Conservation (phyloP, 2,888 invertebrate species). For the Xanthorhoe designata region DNA sequence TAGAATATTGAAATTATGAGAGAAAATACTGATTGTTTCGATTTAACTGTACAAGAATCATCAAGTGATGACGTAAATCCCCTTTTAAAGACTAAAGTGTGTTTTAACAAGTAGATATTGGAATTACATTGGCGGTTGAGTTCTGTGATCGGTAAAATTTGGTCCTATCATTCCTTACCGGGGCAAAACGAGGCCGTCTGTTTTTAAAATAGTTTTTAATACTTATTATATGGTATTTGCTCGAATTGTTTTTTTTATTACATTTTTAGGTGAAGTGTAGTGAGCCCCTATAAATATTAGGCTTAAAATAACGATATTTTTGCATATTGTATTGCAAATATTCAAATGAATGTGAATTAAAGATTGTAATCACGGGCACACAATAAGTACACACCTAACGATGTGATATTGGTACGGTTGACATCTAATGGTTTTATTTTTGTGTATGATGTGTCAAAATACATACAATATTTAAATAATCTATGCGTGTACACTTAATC, state of each 20-base stretch:
- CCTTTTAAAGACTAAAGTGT: conserved; percentile 70
- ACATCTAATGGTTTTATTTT: conserved; percentile 77
- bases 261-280: conserved; percentile 45
- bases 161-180: conserved; percentile 88
- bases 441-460: conserved; percentile 74
- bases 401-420: conserved; percentile 82
- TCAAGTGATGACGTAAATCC: conserved; percentile 44
- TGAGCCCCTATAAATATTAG: conserved; percentile 39
- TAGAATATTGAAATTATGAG: conserved; percentile 31
- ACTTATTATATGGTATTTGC: conserved; percentile 48
- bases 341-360: conserved; percentile 50
- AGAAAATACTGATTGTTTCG: conserved; percentile 33
- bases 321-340: conserved; percentile 43
- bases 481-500: conserved; percentile 70
- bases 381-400: conserved; percentile 75
- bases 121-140: conserved; percentile 55
- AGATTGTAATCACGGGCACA: conserved; percentile 75
- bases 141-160: conserved; percentile 86
- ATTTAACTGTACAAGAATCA: conserved; percentile 31
- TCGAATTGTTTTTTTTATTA: conserved; percentile 42
- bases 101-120: conserved; percentile 60
- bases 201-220: conserved; percentile 62
- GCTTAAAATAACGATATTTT: conserved; percentile 44
- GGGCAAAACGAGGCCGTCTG: conserved; percentile 66
- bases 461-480: conserved; percentile 59